These are phyloP conservation scores for Nineta flava DNA, from an alignment of 2,888 invertebrate species.

Conservation along the genomic window DNA sequence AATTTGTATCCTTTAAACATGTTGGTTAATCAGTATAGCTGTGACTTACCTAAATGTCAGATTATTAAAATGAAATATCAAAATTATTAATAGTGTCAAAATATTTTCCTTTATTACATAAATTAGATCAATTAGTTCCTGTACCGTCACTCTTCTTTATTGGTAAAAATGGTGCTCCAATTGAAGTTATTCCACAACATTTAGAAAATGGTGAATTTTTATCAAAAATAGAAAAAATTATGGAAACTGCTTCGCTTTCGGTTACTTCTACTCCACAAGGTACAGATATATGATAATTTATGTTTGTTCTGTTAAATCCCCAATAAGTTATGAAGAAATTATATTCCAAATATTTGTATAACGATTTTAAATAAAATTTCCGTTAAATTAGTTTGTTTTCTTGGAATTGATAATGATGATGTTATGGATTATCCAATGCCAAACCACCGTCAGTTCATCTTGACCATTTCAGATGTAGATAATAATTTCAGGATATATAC, in stretches of 20 bases:
- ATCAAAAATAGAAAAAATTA: constrained; percentile 45
- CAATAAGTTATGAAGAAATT: background rate
- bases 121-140: constrained; percentile 52
- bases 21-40: too few relatives aligned
- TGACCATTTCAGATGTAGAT: too few relatives aligned
- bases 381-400: too few relatives aligned
- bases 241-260: constrained; percentile 16
- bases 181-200: constrained; percentile 59
- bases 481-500: too few relatives aligned
- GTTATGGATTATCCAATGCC: too few relatives aligned
- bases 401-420: too few relatives aligned
- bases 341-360: background rate
- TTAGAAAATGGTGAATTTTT: constrained; percentile 43
- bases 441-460: too few relatives aligned
- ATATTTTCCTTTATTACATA: background rate
- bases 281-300: background rate
- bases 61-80: constrained; percentile 3
- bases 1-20: constrained; percentile 79
- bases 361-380: too few relatives aligned
- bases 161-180: constrained; percentile 59
- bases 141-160: constrained; percentile 80
- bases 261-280: constrained; percentile 7
- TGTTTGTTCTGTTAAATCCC: background rate
- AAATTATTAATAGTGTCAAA: background rate
- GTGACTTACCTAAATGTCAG: too few relatives aligned